Evolutionary conservation across 2,113 vertebrate species (phyloP).

Genomic region (Panurus biarmicus): DNA sequence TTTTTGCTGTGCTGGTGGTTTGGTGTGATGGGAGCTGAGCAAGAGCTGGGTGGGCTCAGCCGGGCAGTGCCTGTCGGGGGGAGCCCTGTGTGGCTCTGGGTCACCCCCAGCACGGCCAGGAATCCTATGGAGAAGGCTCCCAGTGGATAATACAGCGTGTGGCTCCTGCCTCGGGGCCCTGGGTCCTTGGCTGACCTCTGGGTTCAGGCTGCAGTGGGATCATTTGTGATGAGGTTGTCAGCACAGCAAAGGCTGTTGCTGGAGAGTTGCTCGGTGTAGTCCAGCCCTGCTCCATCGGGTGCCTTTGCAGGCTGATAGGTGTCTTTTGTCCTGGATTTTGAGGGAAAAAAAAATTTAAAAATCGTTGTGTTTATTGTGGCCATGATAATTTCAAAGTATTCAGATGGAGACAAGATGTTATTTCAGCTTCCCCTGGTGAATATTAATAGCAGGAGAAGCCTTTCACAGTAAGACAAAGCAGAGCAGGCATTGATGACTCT

Average conservation of each 20-base stretch:
- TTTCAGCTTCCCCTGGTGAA: constrained; percentile 11
- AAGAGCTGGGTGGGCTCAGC: neutral
- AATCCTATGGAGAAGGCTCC: neutral
- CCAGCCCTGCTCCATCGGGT: neutral
- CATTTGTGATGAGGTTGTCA: neutral
- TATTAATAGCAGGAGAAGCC: constrained; percentile 6
- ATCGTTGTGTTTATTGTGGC: neutral
- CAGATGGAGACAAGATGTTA: neutral
- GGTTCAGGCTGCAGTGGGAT: neutral
- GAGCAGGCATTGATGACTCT: neutral
- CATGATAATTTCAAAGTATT: neutral
- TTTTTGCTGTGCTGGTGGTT: neutral
- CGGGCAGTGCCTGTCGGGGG: rapidly evolving
- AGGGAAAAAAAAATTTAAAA: rapidly evolving
- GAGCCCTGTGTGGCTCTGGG: neutral
- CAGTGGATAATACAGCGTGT: neutral
- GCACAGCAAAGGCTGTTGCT: rapidly evolving
- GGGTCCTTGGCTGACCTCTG: neutral
- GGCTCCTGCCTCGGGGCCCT: neutral
- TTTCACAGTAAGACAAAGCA: neutral
- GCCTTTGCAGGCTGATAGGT: neutral
- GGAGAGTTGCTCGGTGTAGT: neutral
- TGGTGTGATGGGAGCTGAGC: neutral
- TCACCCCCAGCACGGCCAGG: neutral
- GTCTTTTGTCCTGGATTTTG: neutral